Percentiles rank a stretch among this genome's conserved stretches.
Conservation (phyloP, 1,140 invertebrate genomes). For the Tetranychus urticae region DNA sequence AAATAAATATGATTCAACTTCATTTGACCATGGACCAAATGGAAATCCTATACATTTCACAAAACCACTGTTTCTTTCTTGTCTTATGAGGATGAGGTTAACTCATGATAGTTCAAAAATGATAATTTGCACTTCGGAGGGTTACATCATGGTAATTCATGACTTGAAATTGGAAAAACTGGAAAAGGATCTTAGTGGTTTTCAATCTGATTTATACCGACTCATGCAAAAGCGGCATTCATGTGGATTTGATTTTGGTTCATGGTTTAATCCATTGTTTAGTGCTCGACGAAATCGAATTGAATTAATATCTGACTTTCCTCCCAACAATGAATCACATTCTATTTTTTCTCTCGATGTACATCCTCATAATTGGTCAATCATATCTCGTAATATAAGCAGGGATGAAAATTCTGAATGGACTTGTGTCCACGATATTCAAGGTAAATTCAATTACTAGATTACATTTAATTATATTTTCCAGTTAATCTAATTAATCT, state of each 20-base stretch:
- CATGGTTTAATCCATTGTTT: conserved; percentile 43
- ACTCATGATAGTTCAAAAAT: conserved; percentile 61
- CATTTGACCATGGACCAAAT: no score
- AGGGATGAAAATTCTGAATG: conserved; percentile 65
- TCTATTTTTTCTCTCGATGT: conserved; percentile 69
- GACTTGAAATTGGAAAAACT: conserved; percentile 56
- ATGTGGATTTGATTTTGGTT: conserved; percentile 18
- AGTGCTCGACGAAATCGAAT: conserved; percentile 50
- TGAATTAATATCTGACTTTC: conserved; percentile 72
- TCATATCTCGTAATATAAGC: conserved; percentile 60
- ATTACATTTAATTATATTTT: no score
- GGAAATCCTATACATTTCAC: not conserved
- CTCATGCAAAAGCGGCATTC: conserved; percentile 49
- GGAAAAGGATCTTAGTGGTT: conserved; percentile 50
- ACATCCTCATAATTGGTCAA: conserved; percentile 74
- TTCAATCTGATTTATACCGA: conserved; percentile 66
- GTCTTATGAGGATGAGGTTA: conserved; percentile 62
- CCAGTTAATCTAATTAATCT: not conserved
- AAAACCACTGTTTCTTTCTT: conserved; percentile 3
- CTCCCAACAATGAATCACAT: conserved; percentile 55
- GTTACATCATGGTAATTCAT: conserved; percentile 69
- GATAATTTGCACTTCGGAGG: conserved; percentile 65
- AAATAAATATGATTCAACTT: conserved; percentile 23
- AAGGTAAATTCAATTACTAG: conserved; percentile 19
- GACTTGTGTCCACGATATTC: conserved; percentile 81